Evolutionary conservation across 1,140 invertebrate genomes (phyloP).

Genomic region (Solen grandis): DNA sequence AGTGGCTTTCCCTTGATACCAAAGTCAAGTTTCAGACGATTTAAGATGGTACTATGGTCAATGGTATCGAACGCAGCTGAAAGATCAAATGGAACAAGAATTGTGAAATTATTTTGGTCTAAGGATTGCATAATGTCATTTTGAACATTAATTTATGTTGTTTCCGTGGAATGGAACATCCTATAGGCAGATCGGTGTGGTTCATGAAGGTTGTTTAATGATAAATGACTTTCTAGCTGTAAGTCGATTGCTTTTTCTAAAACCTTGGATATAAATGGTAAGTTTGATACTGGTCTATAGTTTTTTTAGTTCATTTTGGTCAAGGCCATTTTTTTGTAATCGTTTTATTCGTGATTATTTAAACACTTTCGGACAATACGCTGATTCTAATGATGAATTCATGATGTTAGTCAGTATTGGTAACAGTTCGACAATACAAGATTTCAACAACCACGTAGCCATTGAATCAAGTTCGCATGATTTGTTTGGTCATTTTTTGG

Average conservation of each 20-base stretch:
- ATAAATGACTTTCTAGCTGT: background rate
- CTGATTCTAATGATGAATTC: constrained; percentile 21
- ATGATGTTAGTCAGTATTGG: constrained; percentile 2
- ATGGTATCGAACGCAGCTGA: constrained; percentile 17
- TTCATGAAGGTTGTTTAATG: background rate
- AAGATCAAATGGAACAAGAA: constrained; percentile 1
- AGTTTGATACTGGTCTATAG: too few species aligned
- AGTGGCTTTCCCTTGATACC: background rate
- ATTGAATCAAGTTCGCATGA: constrained; percentile 43
- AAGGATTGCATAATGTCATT: constrained; percentile 11
- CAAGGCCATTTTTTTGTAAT: constrained; percentile 10
- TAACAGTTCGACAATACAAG: constrained; percentile 26
- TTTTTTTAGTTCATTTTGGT: too few species aligned
- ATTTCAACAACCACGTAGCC: constrained; percentile 39
- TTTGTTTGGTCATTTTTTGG: constrained; percentile 30
- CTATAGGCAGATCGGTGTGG: background rate
- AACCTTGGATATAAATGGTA: background rate
- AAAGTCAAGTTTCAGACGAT: constrained; percentile 2
- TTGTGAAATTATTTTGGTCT: background rate
- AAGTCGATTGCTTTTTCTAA: background rate
- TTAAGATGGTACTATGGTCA: constrained; percentile 6
- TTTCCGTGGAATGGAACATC: background rate
- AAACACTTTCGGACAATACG: constrained; percentile 11
- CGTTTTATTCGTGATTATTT: constrained; percentile 30
- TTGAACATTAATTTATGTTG: background rate